These are phyloP conservation scores for Cantharis rustica DNA, from an alignment of 2,888 invertebrate species.

Conservation along the genomic window DNA sequence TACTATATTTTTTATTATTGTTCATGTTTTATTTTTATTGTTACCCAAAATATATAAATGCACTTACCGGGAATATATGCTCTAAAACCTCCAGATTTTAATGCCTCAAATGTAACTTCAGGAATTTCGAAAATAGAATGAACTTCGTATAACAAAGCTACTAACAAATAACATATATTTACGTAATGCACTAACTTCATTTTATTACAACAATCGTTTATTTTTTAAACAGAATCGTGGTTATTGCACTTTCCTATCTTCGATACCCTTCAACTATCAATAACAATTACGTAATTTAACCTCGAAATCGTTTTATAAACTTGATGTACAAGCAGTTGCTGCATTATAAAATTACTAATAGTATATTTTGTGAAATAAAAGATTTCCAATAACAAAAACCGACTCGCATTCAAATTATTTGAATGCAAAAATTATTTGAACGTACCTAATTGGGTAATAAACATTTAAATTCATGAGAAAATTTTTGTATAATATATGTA, in stretches of 20 bases:
- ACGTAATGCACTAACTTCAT: not conserved
- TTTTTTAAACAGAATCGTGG: not conserved
- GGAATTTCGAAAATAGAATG: slow-evolving; percentile 46
- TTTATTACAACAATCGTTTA: not conserved
- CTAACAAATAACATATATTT: not conserved
- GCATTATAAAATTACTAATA: no score
- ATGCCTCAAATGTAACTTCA: slow-evolving; percentile 56
- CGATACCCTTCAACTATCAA: not conserved
- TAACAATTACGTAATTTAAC: not conserved
- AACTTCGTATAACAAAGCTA: not conserved
- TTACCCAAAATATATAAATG: not conserved
- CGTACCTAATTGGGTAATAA: no score
- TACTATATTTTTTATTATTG: no score
- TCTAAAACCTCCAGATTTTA: slow-evolving; percentile 59
- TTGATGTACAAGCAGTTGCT: not conserved
- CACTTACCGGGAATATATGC: slow-evolving; percentile 58
- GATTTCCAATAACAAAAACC: no score
- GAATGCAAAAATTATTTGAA: no score
- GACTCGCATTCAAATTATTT: no score
- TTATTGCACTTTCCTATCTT: not conserved
- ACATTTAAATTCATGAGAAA: no score
- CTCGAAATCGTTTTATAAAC: not conserved
- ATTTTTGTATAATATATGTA: no score
- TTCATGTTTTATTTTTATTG: no score
- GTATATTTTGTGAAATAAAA: no score